Evolutionary conservation across 2,113 vertebrate genomes (phyloP).

Genomic region (Recurvirostra avosetta): DNA sequence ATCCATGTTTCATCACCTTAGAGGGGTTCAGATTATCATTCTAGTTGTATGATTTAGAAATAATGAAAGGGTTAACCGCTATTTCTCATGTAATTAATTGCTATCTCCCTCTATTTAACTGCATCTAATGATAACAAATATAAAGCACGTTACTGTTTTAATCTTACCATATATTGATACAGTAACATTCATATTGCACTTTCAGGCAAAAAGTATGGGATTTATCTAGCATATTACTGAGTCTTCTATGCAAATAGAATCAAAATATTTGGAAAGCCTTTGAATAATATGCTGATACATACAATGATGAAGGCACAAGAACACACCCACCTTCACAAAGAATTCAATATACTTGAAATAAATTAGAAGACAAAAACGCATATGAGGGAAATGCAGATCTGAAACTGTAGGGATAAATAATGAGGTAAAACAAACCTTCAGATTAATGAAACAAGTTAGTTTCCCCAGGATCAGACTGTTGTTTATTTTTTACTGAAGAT

Average conservation of each 20-base stretch:
- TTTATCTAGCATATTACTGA: neutral
- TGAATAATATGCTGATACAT: neutral
- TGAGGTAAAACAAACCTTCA: neutral
- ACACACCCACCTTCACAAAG: neutral
- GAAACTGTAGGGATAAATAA: neutral
- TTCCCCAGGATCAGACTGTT: neutral
- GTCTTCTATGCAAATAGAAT: neutral
- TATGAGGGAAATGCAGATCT: neutral
- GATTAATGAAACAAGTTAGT: neutral
- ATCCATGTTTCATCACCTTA: neutral
- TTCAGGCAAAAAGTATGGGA: neutral
- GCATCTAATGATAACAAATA: neutral
- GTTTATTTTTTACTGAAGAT: conserved; percentile 16
- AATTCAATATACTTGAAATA: neutral
- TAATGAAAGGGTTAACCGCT: neutral
- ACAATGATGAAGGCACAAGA: neutral
- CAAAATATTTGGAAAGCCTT: neutral
- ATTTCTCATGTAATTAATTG: neutral
- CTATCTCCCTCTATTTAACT: neutral
- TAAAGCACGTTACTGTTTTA: neutral
- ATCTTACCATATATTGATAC: neutral
- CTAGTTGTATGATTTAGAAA: neutral
- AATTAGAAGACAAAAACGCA: too few relatives aligned
- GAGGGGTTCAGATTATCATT: neutral
- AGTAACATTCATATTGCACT: neutral